phyloP scores from a whole-genome alignment of 2,113 vertebrate species.

The Vireo altiloquus region DNA sequence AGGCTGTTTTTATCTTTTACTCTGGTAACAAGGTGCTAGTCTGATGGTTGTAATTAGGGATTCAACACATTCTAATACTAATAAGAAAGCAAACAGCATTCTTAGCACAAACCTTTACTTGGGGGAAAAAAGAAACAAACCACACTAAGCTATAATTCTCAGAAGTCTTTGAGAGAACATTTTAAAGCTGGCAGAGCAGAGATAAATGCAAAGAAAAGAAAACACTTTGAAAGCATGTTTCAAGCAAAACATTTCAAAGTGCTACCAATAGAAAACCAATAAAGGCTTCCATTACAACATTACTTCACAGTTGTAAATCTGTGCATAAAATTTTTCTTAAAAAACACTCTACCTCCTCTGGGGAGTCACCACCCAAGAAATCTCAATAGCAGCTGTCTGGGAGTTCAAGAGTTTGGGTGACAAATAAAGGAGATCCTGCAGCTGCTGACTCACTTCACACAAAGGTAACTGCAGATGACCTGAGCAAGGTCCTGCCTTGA shows the following conservation, averaged over 20 bases:
- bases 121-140: neutral
- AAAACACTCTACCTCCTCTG: neutral
- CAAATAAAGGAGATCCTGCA: neutral
- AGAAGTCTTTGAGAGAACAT: neutral
- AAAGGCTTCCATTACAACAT: neutral
- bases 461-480: neutral
- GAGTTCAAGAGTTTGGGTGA: neutral
- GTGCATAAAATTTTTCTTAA: neutral
- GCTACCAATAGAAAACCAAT: neutral
- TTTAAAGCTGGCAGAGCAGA: neutral
- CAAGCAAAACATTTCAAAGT: neutral
- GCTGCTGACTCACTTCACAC: neutral
- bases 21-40: neutral
- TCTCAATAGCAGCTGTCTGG: neutral
- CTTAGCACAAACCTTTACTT: neutral
- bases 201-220: constrained; percentile 18
- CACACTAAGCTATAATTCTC: neutral
- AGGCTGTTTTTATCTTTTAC: neutral
- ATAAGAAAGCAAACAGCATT: neutral
- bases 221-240: neutral
- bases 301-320: neutral
- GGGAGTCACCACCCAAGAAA: neutral
- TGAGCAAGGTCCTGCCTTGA: neutral
- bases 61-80: constrained; percentile 1
- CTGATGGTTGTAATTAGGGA: neutral